A percentile compares a stretch with the other conserved stretches of the same genome.
phyloP scores from a whole-genome alignment of 2,888 invertebrate species.

The Phengaris arion region DNA sequence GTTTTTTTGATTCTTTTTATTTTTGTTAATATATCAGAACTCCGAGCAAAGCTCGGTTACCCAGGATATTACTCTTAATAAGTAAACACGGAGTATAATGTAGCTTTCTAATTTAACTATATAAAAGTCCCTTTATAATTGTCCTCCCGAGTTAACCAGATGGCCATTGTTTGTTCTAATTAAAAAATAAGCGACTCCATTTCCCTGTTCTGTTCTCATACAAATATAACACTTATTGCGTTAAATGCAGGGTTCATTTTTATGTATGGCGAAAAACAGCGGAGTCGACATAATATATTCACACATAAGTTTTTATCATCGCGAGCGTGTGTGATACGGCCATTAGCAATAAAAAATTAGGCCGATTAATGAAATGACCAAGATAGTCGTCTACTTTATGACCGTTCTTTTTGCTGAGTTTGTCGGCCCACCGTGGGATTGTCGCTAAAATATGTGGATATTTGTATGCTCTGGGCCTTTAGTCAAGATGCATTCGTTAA shows the following conservation, averaged over 20 bases:
- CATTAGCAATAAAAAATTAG: constrained; percentile 4
- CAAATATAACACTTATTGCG: neutral
- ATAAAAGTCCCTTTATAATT: neutral
- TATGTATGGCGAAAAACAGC: neutral
- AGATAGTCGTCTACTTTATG: neutral
- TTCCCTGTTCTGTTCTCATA: neutral
- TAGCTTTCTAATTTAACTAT: neutral
- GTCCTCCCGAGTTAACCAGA: neutral
- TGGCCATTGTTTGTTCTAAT: constrained; percentile 3
- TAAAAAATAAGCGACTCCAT: constrained; percentile 5
- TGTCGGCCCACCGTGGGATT: too few relatives aligned
- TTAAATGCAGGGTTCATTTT: neutral
- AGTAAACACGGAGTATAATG: neutral
- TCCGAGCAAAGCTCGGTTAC: too few relatives aligned
- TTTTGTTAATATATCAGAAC: too few relatives aligned
- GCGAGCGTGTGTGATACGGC: neutral
- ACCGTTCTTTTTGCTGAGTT: neutral
- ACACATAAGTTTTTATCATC: constrained; percentile 4
- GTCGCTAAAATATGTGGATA: too few relatives aligned
- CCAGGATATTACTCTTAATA: neutral
- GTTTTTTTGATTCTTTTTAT: too few relatives aligned
- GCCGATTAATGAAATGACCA: neutral
- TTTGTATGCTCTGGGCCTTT: too few relatives aligned
- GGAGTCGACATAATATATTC: neutral
- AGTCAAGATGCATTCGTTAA: too few relatives aligned